Evolutionary conservation across 2,888 invertebrate species (phyloP), one percentile per base, ranked within the genome.

Genomic region (Caenorhabditis sinica): DNA sequence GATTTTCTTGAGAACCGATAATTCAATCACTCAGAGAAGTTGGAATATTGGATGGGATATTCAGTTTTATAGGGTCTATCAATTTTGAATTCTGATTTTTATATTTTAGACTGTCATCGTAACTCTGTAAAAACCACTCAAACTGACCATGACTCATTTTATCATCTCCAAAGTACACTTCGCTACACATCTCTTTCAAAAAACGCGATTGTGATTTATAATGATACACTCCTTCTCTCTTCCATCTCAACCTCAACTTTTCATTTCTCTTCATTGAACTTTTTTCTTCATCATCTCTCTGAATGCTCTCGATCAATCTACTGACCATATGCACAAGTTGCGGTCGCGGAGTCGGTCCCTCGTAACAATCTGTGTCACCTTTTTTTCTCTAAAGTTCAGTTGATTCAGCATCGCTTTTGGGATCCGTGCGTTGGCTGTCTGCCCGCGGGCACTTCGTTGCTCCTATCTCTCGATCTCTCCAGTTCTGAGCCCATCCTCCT

Each of bases 321-420:
- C 36, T 69, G 68, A 71, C 71, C 77, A 69, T 71, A 77, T 77
- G 77, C 51, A 49, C 76, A 77, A 43, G 77, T 77, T 71, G 77
- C 56, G 69, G 69, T 71, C 63, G 75, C 45, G 66, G 43, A 63
- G 63, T 71, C 63, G 75, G 66, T 75, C 75, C 74, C 74, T 53
- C 74, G 51, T 51, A 63, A 51, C 74, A 53, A 51, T 76, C 65
- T 25, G 75, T 76, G 66, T 58, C 76, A 69, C 68, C 61, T 61
- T 76, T 68, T 61, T 73, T 13, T 30, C 45, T 23, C 40, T 45
- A 65, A 49, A 60, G 28, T 49, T 68, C 60, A 60, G 49, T 60
- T 49, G 45, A 61, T 68, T 60, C 49, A 51, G 65, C 28, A 28
- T 40, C 65, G 30, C 51, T n/a, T 9, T 8, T 20, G 11, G 58